Conservation (phyloP, 53 echinoderm and acorn worm genomes). For the Stichopus horrens region DNA sequence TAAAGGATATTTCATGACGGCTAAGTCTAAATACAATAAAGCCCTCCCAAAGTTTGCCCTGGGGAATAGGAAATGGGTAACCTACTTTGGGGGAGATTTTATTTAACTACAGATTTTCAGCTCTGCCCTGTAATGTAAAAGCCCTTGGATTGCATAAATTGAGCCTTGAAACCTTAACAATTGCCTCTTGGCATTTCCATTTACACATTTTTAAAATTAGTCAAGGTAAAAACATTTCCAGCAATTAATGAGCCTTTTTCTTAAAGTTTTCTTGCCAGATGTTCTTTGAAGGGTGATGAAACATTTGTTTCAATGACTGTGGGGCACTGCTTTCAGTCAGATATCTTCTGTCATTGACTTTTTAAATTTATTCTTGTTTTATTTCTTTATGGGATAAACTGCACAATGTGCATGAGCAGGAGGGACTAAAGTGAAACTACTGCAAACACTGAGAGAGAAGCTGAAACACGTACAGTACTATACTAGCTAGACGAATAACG, state of each 20-base stretch:
- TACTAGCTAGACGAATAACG: no score
- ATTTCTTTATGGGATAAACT: no score
- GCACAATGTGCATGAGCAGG: no score
- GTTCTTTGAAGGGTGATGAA: no score
- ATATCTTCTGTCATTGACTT: no score
- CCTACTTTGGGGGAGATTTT: neutral
- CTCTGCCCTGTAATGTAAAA: neutral
- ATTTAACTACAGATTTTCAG: neutral
- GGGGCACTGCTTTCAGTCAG: no score
- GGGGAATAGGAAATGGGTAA: slow-evolving; percentile 19
- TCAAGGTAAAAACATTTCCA: slow-evolving; percentile 13
- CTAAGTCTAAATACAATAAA: neutral
- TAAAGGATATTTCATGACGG: neutral
- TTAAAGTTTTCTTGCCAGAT: no score
- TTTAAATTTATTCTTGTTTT: no score
- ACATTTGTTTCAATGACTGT: no score
- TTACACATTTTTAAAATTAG: neutral
- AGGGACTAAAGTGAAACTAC: no score
- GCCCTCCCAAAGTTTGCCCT: neutral
- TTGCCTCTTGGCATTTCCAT: slow-evolving; percentile 12
- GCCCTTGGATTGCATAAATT: neutral
- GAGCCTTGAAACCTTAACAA: neutral
- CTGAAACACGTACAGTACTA: no score
- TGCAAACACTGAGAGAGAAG: no score
- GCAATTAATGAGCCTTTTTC: neutral